A percentile compares a stretch with the other conserved stretches of the same genome.
These are phyloP conservation scores for Epicampocera succincta DNA, from an alignment of 2,888 invertebrate genomes.

Conservation along the genomic window DNA sequence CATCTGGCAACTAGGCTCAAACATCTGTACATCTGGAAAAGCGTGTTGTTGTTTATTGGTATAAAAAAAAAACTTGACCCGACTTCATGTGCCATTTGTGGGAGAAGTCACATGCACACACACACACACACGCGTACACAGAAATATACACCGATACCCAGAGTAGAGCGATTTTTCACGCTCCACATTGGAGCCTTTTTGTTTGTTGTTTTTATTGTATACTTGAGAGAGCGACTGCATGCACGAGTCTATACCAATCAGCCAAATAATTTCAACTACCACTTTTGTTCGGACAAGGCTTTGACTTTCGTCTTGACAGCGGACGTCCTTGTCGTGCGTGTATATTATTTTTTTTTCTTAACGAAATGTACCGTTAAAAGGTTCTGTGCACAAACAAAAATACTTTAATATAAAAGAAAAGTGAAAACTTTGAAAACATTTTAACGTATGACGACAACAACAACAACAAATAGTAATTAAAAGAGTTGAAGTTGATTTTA, in stretches of 20 bases:
- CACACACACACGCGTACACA: neutral
- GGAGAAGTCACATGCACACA: neutral
- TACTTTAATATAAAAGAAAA: slow-evolving; percentile 34
- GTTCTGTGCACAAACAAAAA: slow-evolving; percentile 14
- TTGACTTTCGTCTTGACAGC: slow-evolving; percentile 72
- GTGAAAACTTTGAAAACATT: slow-evolving; percentile 15
- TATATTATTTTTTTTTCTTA: slow-evolving; percentile 51
- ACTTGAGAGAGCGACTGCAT: slow-evolving; percentile 16
- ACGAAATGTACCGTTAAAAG: slow-evolving; percentile 65
- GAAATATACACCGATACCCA: neutral
- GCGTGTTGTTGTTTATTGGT: no score
- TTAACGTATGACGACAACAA: no score
- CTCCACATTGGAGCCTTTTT: neutral
- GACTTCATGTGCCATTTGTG: neutral
- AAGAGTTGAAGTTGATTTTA: neutral
- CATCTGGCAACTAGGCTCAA: no score
- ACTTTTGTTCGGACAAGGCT: slow-evolving; percentile 70
- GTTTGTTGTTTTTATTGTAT: neutral
- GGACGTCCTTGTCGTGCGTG: slow-evolving; percentile 72
- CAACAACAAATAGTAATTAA: no score
- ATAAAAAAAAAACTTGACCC: neutral
- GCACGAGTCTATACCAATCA: slow-evolving; percentile 5
- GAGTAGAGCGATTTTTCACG: slow-evolving; percentile 21
- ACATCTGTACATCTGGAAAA: slow-evolving; percentile 3
- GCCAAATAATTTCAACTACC: slow-evolving; percentile 57